phyloP scores from a whole-genome alignment of 2,888 invertebrate species.

The Rambutsinella grinnellia region DNA sequence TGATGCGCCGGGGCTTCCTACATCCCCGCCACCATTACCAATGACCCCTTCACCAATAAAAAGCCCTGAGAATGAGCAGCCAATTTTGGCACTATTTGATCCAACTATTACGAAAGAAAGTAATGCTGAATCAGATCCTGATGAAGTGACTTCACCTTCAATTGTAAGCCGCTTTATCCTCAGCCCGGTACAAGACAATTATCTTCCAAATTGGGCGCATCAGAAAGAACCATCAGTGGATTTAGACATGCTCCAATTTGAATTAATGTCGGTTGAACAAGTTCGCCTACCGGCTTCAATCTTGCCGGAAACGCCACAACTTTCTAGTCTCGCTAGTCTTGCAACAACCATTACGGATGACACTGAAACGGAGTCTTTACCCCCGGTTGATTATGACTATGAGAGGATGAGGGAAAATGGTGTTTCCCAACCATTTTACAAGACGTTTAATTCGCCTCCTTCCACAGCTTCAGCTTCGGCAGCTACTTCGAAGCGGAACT shows the following conservation, averaged over 20 bases:
- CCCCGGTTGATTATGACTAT: constrained; percentile 21
- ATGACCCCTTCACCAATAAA: constrained; percentile 56
- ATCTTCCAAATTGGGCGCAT: constrained; percentile 23
- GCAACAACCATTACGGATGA: constrained; percentile 10
- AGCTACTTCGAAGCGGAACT: constrained; percentile 29
- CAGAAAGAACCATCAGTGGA: constrained; percentile 11
- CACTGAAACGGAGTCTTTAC: constrained; percentile 5
- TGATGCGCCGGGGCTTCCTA: too few species aligned
- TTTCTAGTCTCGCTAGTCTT: constrained; percentile 28
- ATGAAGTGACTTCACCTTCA: constrained; percentile 6
- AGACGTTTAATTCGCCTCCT: constrained; percentile 18
- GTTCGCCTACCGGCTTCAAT: constrained; percentile 30
- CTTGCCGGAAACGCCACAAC: constrained; percentile 34
- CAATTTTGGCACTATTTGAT: constrained; percentile 16
- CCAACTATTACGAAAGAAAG: too few species aligned
- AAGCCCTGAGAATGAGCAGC: constrained; percentile 2
- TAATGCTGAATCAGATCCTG: constrained; percentile 4
- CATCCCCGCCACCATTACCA: constrained; percentile 50
- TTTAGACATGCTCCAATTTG: constrained; percentile 22
- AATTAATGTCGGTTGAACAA: constrained; percentile 24
- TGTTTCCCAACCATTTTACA: constrained; percentile 24
- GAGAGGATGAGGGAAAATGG: not conserved
- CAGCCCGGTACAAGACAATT: constrained; percentile 25
- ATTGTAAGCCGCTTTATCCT: too few species aligned
- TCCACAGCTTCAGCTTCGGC: constrained; percentile 1